Base-by-base conservation (phyloP, 1,140 invertebrate species). In the Goniozus legneri region DNA sequence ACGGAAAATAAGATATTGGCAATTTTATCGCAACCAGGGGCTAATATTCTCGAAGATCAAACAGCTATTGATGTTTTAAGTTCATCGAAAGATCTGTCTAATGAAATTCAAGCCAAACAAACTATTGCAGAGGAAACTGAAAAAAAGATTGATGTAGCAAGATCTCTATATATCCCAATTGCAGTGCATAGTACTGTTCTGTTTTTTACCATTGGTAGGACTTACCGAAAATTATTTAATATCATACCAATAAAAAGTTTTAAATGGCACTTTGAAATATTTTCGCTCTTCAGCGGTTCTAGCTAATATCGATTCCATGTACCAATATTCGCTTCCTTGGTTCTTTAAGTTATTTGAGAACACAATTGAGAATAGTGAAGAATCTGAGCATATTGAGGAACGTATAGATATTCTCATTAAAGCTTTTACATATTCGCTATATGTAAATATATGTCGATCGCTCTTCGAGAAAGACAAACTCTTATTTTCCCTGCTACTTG, bases 261-360 rank as follows among this genome's bases (percentile, higher is more conserved):
- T n/a, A n/a, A n/a, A n/a, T n/a, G n/a, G n/a, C n/a, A n/a, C n/a
- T 8, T 32, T 19, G 6, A 92, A 39, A 81, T 91, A 36, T 44
- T 37, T 21, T 46, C 30, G 47, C 62, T n/a, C n/a, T 74, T 20
- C 54, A 88, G 87, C 82, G 39, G 89, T 93, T 46, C 72, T 97
- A 60, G 86, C 91, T 8, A 90, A 92, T 66, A 93, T 98, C 54
- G 92, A 97, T 77, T 93, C 92, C 3, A 97, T 97, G 94, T 98
- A 97, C 73, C 93, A 97, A 67, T 97, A 95, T 69, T 97, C 94
- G 10, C 74, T 97, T 52, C 82, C 81, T 6, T 97, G 94, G 94
- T 97, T 96, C 73, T 89, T 97, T 60, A 91, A 90, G 64, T 78
- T 97, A 8, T 97, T 91, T 69, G 86, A 85, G 48, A 77, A 81